phyloP scores from a whole-genome alignment of 1,140 invertebrate species.

The Leptonema lineaticorne region DNA sequence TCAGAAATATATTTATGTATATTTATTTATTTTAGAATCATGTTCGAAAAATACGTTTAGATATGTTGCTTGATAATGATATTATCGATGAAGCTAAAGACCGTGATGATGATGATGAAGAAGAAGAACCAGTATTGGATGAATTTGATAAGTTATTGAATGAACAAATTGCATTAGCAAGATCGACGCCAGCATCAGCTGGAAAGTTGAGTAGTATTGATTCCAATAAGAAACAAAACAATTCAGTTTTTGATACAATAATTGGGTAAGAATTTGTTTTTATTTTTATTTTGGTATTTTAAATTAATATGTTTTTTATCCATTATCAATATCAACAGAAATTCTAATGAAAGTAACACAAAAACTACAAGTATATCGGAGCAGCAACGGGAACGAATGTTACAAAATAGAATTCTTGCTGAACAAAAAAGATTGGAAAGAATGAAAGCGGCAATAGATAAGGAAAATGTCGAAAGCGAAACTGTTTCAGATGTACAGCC shows the following conservation, averaged over 20 bases:
- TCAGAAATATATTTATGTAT: neutral
- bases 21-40: conserved; percentile 46
- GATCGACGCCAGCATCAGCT: conserved; percentile 36
- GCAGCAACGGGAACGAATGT: conserved; percentile 52
- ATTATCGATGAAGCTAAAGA: conserved; percentile 49
- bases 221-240: neutral
- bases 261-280: too few species aligned
- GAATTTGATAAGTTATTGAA: conserved; percentile 54
- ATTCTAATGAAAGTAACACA: neutral
- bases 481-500: neutral
- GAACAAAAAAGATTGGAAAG: conserved; percentile 48
- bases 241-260: neutral
- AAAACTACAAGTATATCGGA: conserved; percentile 44
- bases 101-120: conserved; percentile 48
- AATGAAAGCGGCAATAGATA: conserved; percentile 20
- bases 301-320: too few species aligned
- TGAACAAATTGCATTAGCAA: conserved; percentile 50
- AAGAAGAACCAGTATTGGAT: conserved; percentile 43
- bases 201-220: neutral
- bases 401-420: conserved; percentile 50
- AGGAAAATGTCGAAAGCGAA: conserved; percentile 20
- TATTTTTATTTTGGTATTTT: too few species aligned
- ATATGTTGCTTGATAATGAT: conserved; percentile 46
- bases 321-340: too few species aligned
- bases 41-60: conserved; percentile 52